Base-by-base conservation (phyloP, 1,140 invertebrate genomes). In the Chironomus striatipennis region DNA sequence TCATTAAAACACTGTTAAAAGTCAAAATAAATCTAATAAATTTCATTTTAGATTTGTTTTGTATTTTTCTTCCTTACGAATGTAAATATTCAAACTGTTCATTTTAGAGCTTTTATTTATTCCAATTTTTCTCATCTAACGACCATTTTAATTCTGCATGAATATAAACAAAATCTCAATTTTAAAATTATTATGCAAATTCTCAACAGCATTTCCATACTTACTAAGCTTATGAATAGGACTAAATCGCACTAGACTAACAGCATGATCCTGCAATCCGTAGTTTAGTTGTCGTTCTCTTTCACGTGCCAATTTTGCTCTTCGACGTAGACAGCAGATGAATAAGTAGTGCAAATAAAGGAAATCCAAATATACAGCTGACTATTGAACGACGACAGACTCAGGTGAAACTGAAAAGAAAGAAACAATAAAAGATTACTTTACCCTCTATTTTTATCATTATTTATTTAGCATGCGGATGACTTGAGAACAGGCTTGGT, bases 321-420 rank as follows among this genome's bases (percentile, higher is more conserved):
- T 84, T 79, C 92, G 86, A 67, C 92, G 83, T 57, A 96, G 83
- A 80, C 92, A 94, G 81, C 93, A 96, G 80, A 96, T 96, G n/a
- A 73, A 95, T 89, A 75, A 94, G 86, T 43, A 95, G 84, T 0
- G 92, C 93, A 77, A 95, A 81, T 18, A 95, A 83, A 17, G 93
- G 93, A 79, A 95, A 95, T 70, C 92, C 93, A 77, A 95, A 87
- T 79, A 95, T 95, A 80, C 92, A 94, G 10, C 93, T 94, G 10
- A 95, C 89, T 76, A 95, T 95, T 8, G 93, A 43, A 95, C 89
- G 10, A 95, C 92, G 77, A 95, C 91, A 74, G 91, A 92, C 81
- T 95, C 92, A 42, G 93, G 92, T 74, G 92, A 90, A 75, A 95
- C 93, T 95, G 88, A 43, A 89, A 89, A 77, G 75, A 77, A 75